These are phyloP conservation scores for Athene noctua DNA, from an alignment of 2,113 vertebrate species.

Conservation along the genomic window DNA sequence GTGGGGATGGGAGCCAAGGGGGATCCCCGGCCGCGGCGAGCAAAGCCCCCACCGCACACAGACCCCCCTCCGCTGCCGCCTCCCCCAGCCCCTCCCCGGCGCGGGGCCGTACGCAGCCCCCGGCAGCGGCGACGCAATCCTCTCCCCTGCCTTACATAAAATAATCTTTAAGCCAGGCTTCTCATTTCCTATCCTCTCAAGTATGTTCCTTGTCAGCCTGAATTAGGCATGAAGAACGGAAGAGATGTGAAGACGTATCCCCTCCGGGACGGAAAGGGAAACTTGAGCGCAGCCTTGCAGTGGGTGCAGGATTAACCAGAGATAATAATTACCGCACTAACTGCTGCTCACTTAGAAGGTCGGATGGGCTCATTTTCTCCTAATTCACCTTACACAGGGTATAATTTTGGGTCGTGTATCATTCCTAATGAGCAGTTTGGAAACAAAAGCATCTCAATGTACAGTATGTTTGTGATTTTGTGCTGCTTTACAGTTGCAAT, in stretches of 20 bases:
- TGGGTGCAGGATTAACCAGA: not conserved
- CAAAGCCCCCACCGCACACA: fast-evolving
- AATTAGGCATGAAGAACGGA: slow-evolving; percentile 63
- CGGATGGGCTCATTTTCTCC: not conserved
- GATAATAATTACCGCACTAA: not conserved
- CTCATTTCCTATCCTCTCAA: slow-evolving; percentile 57
- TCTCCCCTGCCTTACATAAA: slow-evolving; percentile 24
- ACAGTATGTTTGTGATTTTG: slow-evolving; percentile 46
- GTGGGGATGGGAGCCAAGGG: not conserved
- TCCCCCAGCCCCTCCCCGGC: not conserved
- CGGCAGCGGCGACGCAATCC: not conserved
- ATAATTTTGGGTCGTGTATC: slow-evolving; percentile 37
- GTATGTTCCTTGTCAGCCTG: slow-evolving; percentile 60
- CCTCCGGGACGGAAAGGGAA: slow-evolving; percentile 41
- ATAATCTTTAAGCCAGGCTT: slow-evolving; percentile 28
- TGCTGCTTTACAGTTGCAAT: slow-evolving; percentile 27
- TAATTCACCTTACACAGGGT: slow-evolving; percentile 46
- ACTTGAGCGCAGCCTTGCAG: not conserved
- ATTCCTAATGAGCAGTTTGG: slow-evolving; percentile 64
- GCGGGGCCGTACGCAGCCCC: not conserved
- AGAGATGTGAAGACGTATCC: slow-evolving; percentile 33
- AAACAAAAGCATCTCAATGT: slow-evolving; percentile 58
- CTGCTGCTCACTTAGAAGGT: not conserved
- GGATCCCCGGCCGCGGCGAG: not conserved
- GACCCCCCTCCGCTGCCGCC: not conserved